Conservation (phyloP, 2,113 vertebrate genomes). For the Cryptotis parvus region DNA sequence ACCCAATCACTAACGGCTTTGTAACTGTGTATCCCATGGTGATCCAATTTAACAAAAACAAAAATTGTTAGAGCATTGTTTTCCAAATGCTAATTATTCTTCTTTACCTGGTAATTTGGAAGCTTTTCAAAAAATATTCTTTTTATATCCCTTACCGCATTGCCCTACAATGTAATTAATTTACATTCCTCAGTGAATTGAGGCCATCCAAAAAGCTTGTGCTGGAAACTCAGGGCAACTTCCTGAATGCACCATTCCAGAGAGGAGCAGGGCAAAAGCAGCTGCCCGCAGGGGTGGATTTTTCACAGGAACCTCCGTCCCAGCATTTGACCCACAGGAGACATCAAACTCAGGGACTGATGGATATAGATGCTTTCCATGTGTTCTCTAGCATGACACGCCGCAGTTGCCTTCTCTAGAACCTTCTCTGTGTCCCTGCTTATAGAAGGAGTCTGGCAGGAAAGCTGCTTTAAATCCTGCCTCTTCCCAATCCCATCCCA, state of each 20-base stretch:
- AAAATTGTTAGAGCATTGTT: not conserved
- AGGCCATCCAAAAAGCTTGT: not conserved
- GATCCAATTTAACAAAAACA: not conserved
- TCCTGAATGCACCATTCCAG: slow-evolving; percentile 47
- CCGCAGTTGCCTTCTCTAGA: not conserved
- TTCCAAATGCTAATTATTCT: not conserved
- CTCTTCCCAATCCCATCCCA: not conserved
- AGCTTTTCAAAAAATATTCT: slow-evolving; percentile 12
- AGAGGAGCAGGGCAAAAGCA: not conserved
- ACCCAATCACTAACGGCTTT: no score
- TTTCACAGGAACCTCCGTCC: not conserved
- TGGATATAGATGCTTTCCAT: not conserved
- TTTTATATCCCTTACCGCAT: not conserved
- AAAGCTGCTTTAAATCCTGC: not conserved
- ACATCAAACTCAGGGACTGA: not conserved
- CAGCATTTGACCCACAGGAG: slow-evolving; percentile 3
- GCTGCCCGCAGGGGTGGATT: not conserved
- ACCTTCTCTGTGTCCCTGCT: not conserved
- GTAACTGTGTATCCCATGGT: no score
- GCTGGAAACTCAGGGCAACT: slow-evolving; percentile 47
- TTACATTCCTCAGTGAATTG: no score
- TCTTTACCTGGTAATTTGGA: not conserved
- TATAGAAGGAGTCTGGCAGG: no score
- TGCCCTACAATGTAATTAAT: not conserved
- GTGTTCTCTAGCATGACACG: not conserved